Base-by-base conservation (phyloP, 1,140 invertebrate species). In the Zeugodacus cucurbitae region DNA sequence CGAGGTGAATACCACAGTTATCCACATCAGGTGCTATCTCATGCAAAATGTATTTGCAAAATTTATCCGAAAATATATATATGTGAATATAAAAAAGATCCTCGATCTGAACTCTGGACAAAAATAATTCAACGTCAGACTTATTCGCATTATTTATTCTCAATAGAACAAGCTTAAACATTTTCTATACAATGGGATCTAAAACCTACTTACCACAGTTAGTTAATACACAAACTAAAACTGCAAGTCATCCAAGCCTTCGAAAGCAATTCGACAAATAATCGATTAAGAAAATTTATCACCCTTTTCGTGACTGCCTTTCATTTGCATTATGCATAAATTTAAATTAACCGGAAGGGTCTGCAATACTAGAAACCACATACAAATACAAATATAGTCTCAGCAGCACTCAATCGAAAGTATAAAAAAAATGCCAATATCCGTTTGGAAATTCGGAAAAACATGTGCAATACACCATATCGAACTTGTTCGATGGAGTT, bases 321-420 rank as follows among this genome's bases (percentile, higher is more conserved):
- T 14, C 41, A n/a, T 82, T 22, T 82, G 74, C 74, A 44, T 82
- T 82, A 82, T 48, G 41, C 41, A 82, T 82, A 48, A 82, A 48
- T 82, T 82, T 48, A 82, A 82, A 82, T 82, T 82, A 82, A 82
- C 74, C 74, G 74, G 74, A 82, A 82, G n/a, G 74, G 74, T 82
- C 74, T 82, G 74, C 74, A 82, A 82, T 48, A 48, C 41, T 11
- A 2, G n/a, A 82, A 82, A 82, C 74, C 74, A 82, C 74, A 82
- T 29, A 82, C 44, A 82, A 48, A 82, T 29, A 82, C n/a, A 82
- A 82, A 82, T 82, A 82, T n/a, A 48, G 17, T 20, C 74, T 44
- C 17, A 7, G 20, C 10, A 34, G 74, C n/a, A 48, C 10, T 48
- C 74, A 26, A 48, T 74, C n/a, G 17, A 48, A 48, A 11, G n/a